Base-by-base conservation (phyloP, 2,113 vertebrate species). In the Mesoclemmys tuberculata region DNA sequence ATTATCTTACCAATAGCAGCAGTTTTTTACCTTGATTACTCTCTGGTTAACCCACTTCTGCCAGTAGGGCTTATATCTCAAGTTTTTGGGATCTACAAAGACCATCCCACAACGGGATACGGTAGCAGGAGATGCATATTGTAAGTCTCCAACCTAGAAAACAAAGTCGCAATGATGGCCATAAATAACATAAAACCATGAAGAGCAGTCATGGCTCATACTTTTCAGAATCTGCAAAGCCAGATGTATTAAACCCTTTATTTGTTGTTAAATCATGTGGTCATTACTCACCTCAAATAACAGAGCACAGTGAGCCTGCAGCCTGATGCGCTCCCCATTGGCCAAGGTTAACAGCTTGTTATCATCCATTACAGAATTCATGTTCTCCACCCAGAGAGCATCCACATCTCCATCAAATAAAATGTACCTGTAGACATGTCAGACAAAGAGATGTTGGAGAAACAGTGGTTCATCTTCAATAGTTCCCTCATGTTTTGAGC, bases 321-420 rank as follows among this genome's bases (percentile, higher is more conserved):
- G 98, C 51, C 99, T 98, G 61, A 99, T 99, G 87, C 99, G 98
- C 92, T 99, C 99, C 22, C 99, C 99, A 0, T 99, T 99, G 89
- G 99, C 99, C 95, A 99, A 93, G 1, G 99, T 99, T 97, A 99
- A 88, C 85, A 99, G 97, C 94, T 98, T 99, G 97, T 99, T 99
- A 97, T 99, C 99, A 41, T 99, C 99, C 99, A 99, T 99, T 90
- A 99, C 99, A 2, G 99, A 99, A 97, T 99, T 99, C 99, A 99
- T 99, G 96, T 99, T 99, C 95, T 99, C 99, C 10, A 99, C 99
- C 99, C 99, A 99, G 22, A 99, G 98, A 52, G 99, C 99, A 82
- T 99, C 99, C 86, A 99, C 99, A 27, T 99, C 99, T 4, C 99
- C 99, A 92, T 99, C 99, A 94, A 99, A 99, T 80, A 99, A 97